These are phyloP conservation scores for Plecotus auritus DNA, from an alignment of 2,113 vertebrate genomes.

Conservation along the genomic window DNA sequence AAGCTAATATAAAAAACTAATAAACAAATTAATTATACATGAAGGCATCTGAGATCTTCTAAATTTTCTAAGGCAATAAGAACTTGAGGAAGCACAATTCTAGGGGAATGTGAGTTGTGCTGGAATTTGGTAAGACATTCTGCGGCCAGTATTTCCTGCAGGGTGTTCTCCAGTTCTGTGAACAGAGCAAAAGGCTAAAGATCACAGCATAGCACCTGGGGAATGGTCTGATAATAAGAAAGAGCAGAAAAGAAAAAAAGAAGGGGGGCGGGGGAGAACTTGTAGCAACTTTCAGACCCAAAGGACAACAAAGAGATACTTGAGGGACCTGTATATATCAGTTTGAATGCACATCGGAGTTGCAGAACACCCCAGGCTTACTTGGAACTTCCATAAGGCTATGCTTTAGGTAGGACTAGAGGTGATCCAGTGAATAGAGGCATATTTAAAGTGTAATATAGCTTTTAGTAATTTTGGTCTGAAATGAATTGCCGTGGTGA, in stretches of 20 bases:
- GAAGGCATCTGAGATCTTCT: background rate
- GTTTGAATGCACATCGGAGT: background rate
- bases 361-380: background rate
- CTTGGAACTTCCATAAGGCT: background rate
- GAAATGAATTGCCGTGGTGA: background rate
- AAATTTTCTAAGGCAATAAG: background rate
- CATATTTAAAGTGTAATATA: background rate
- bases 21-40: background rate
- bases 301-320: background rate
- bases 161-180: background rate
- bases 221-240: background rate
- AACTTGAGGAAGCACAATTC: background rate
- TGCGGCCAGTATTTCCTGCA: background rate
- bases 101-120: background rate
- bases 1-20: background rate
- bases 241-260: background rate
- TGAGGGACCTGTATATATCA: background rate
- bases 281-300: background rate
- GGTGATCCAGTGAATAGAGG: background rate
- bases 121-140: background rate
- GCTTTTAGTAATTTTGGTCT: background rate
- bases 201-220: background rate
- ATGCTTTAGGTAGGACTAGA: background rate
- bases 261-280: accelerated
- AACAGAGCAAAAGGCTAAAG: background rate